Conservation (phyloP, 2,113 vertebrate genomes). For the Hippocampus mohnikei region DNA sequence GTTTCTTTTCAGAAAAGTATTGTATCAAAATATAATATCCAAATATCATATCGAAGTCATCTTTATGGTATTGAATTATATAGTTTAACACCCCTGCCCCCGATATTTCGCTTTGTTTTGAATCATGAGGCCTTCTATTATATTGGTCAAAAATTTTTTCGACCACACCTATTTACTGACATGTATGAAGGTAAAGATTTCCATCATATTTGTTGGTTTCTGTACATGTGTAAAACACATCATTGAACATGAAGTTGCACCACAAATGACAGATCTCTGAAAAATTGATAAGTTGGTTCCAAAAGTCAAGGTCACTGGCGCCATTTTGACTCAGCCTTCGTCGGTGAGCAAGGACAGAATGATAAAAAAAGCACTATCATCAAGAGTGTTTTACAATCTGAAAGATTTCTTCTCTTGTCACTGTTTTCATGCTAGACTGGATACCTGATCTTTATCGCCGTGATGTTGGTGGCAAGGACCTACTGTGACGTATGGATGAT, state of each 20-base stretch:
- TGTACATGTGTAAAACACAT: not conserved
- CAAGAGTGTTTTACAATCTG: not conserved
- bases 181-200: too few relatives aligned
- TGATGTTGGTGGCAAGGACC: conserved; percentile 89
- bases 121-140: too few relatives aligned
- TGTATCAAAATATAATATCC: too few relatives aligned
- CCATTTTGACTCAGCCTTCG: not conserved
- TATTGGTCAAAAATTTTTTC: too few relatives aligned
- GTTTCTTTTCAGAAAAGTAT: too few relatives aligned
- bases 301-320: conserved; percentile 20
- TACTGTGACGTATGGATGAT: conserved; percentile 99
- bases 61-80: too few relatives aligned
- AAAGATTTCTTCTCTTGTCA: not conserved
- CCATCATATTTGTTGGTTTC: not conserved
- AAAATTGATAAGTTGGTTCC: conserved; percentile 23
- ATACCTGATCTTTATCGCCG: conserved; percentile 88
- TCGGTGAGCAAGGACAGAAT: conserved; percentile 9
- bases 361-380: conserved; percentile 13
- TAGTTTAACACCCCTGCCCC: too few relatives aligned
- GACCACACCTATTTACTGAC: not conserved
- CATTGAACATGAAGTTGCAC: not conserved
- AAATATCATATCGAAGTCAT: too few relatives aligned
- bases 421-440: conserved; percentile 77
- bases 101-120: too few relatives aligned
- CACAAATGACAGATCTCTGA: conserved; percentile 17